Evolutionary conservation across 2,888 invertebrate genomes (phyloP).

Genomic region (Choreutis nemorana): DNA sequence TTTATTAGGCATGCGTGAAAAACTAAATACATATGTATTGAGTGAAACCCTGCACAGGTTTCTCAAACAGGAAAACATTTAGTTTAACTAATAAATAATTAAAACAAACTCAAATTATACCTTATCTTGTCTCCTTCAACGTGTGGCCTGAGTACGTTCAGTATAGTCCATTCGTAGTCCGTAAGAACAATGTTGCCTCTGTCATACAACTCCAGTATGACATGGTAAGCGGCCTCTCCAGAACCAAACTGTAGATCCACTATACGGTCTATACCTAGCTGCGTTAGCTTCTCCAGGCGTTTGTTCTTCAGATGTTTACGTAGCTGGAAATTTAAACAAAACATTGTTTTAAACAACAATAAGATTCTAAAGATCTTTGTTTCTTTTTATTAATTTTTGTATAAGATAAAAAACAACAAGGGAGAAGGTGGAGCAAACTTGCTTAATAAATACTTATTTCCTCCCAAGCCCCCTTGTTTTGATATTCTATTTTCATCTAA

Average conservation of each 20-base stretch:
- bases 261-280: conserved; percentile 93
- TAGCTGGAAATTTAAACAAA: conserved; percentile 66
- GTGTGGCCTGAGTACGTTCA: conserved; percentile 92
- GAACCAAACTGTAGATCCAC: conserved; percentile 95
- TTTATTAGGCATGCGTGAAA: neutral
- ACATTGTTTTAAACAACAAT: too few relatives aligned
- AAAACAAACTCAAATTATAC: conserved; percentile 26
- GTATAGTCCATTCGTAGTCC: conserved; percentile 87
- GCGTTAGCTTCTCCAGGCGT: conserved; percentile 83
- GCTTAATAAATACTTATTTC: too few relatives aligned
- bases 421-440: too few relatives aligned
- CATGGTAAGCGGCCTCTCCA: conserved; percentile 92
- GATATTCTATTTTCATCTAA: too few relatives aligned
- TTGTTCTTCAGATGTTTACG: conserved; percentile 97
- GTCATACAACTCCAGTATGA: conserved; percentile 95
- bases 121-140: conserved; percentile 88
- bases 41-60: neutral
- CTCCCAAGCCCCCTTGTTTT: too few relatives aligned
- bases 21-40: neutral
- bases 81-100: neutral
- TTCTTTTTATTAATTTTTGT: too few relatives aligned
- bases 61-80: neutral
- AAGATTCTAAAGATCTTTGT: too few relatives aligned
- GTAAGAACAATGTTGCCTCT: conserved; percentile 95
- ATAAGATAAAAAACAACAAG: too few relatives aligned